phyloP scores from a whole-genome alignment of 1,140 invertebrate genomes.

The Anagrus nilaparvatae region DNA sequence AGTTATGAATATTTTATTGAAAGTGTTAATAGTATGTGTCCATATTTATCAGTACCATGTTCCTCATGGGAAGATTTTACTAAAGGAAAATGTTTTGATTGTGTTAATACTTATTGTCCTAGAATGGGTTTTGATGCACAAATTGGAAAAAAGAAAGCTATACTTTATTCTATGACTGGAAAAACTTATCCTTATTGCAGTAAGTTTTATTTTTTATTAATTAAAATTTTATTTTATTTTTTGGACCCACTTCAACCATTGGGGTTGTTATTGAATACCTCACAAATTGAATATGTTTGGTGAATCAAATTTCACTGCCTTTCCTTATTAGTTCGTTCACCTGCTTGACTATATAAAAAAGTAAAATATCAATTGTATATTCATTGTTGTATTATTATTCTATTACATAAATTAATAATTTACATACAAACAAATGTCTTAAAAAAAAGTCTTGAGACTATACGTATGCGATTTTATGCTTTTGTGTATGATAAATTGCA shows the following conservation, averaged over 20 bases:
- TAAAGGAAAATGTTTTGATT: conserved; percentile 63
- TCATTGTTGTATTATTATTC: no score
- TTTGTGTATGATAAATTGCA: no score
- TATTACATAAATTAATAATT: no score
- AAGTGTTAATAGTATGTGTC: conserved; percentile 65
- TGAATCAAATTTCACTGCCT: no score
- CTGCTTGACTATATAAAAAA: neutral
- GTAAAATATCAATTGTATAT: no score
- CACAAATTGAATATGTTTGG: neutral
- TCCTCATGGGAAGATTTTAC: conserved; percentile 66
- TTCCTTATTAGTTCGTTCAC: neutral
- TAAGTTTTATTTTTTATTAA: conserved; percentile 42
- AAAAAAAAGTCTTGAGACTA: no score
- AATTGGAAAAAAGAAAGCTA: conserved; percentile 44
- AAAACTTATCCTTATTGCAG: conserved; percentile 60
- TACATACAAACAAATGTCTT: no score
- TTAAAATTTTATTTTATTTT: conserved; percentile 9
- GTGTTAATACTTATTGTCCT: conserved; percentile 56
- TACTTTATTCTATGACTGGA: conserved; percentile 61
- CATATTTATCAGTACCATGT: conserved; percentile 67
- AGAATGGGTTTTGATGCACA: conserved; percentile 56
- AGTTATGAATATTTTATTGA: conserved; percentile 79
- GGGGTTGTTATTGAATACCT: neutral
- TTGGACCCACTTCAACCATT: no score
- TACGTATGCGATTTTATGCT: no score